Conservation (phyloP, 2,888 invertebrate genomes). For the Anthrax anthrax region DNA sequence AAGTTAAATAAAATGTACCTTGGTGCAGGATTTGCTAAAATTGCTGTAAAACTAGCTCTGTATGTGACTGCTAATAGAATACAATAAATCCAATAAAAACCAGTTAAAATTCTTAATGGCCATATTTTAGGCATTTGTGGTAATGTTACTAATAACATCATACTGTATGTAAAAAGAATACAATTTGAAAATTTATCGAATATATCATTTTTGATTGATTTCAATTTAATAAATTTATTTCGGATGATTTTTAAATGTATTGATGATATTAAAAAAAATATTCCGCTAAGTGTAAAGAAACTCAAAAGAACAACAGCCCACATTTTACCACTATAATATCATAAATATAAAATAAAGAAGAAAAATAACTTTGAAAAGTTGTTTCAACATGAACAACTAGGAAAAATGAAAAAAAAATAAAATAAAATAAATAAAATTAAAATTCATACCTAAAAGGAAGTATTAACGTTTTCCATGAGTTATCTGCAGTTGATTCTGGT, state of each 20-base stretch:
- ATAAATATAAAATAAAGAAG: slow-evolving; percentile 14
- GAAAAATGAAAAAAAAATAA: slow-evolving; percentile 1
- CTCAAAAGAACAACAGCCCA: slow-evolving; percentile 61
- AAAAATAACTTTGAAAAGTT: neutral
- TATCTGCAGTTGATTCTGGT: slow-evolving; percentile 64
- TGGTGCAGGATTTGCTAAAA: slow-evolving; percentile 61
- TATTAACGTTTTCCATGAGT: slow-evolving; percentile 71
- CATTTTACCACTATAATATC: slow-evolving; percentile 52
- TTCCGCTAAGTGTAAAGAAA: slow-evolving; percentile 46
- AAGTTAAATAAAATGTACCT: slow-evolving; percentile 33
- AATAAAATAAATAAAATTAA: neutral
- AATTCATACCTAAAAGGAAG: slow-evolving; percentile 66
- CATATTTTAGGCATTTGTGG: slow-evolving; percentile 64
- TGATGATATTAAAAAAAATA: slow-evolving; percentile 40
- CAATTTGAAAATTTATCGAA: slow-evolving; percentile 61
- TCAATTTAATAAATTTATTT: slow-evolving; percentile 36
- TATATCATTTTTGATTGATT: slow-evolving; percentile 40
- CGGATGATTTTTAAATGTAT: neutral
- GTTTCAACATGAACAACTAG: no score
- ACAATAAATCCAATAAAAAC: slow-evolving; percentile 80
- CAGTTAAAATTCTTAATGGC: slow-evolving; percentile 66
- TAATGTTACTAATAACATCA: slow-evolving; percentile 63
- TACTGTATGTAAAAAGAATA: slow-evolving; percentile 64
- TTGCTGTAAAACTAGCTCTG: slow-evolving; percentile 72
- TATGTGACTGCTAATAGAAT: slow-evolving; percentile 66